phyloP scores from a whole-genome alignment of 30 jellyfish, hydroid and myxozoan genomes.

The Hydractinia echinata region DNA sequence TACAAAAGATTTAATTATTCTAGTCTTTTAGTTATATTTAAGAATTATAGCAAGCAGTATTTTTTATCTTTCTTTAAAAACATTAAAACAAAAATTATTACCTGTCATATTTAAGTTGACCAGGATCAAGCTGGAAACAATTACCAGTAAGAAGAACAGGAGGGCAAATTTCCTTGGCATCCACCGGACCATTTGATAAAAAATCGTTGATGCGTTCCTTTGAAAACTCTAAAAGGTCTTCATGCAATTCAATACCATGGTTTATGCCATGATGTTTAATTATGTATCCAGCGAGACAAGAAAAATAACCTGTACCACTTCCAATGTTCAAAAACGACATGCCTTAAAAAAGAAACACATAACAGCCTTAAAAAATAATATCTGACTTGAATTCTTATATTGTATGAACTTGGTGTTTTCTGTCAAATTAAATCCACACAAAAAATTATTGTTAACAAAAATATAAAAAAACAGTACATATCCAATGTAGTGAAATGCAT shows the following conservation, averaged over 20 bases:
- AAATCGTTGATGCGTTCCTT: constrained; percentile 54
- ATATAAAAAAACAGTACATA: too few species aligned
- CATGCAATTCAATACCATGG: constrained; percentile 87
- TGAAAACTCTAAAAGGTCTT: constrained; percentile 79
- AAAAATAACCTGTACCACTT: constrained; percentile 96
- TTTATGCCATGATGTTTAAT: constrained; percentile 74
- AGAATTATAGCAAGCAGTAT: not conserved
- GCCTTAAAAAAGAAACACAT: constrained; percentile 44
- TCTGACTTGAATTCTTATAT: not conserved
- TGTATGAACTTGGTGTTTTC: too few species aligned
- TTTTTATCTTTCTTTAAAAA: not conserved
- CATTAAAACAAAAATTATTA: constrained; percentile 5
- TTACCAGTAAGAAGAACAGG: constrained; percentile 85
- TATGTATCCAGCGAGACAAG: constrained; percentile 82
- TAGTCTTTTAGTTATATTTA: not conserved
- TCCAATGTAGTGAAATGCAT: too few species aligned
- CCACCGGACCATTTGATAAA: constrained; percentile 54
- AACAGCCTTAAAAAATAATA: not conserved
- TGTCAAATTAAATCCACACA: too few species aligned
- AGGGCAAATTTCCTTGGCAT: constrained; percentile 66
- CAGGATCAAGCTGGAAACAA: constrained; percentile 77
- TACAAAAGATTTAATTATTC: too few species aligned
- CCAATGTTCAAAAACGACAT: constrained; percentile 95
- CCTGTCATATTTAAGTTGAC: constrained; percentile 97
- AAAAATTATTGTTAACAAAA: too few species aligned